Conservation (phyloP, 2,113 vertebrate genomes). For the Myrmecobius fasciatus region DNA sequence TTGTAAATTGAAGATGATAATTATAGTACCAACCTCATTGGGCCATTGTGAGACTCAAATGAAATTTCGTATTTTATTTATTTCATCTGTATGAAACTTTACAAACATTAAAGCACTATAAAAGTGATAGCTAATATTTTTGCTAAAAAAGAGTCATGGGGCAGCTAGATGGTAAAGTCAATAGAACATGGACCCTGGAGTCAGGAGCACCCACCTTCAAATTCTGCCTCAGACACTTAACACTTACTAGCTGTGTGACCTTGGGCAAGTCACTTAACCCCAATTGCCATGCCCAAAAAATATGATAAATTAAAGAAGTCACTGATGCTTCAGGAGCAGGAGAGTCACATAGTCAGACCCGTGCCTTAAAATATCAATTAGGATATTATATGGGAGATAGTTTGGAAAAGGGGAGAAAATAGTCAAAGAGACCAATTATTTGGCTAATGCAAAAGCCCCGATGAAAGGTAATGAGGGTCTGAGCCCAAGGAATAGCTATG, state of each 20-base stretch:
- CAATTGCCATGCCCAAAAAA: too few relatives aligned
- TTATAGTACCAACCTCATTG: neutral
- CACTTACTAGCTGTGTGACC: too few relatives aligned
- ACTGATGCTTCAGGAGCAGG: neutral
- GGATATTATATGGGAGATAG: neutral
- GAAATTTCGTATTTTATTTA: neutral
- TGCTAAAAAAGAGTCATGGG: too few relatives aligned
- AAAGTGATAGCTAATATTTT: neutral
- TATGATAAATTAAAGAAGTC: neutral
- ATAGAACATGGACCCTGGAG: too few relatives aligned
- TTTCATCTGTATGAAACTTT: too few relatives aligned
- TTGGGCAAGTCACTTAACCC: too few relatives aligned
- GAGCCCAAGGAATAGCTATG: neutral
- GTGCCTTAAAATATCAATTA: neutral
- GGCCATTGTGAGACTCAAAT: neutral
- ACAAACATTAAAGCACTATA: neutral
- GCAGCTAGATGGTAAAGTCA: too few relatives aligned
- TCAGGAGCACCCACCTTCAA: too few relatives aligned
- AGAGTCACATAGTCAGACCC: neutral
- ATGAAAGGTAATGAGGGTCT: neutral
- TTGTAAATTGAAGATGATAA: neutral
- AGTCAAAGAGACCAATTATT: neutral
- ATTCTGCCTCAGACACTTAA: too few relatives aligned
- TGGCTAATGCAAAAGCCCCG: neutral
- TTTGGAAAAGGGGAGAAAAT: neutral